Percentiles rank a stretch among this genome's conserved stretches.
Conservation (phyloP, 2,888 invertebrate species). For the Chorisops tibialis region DNA sequence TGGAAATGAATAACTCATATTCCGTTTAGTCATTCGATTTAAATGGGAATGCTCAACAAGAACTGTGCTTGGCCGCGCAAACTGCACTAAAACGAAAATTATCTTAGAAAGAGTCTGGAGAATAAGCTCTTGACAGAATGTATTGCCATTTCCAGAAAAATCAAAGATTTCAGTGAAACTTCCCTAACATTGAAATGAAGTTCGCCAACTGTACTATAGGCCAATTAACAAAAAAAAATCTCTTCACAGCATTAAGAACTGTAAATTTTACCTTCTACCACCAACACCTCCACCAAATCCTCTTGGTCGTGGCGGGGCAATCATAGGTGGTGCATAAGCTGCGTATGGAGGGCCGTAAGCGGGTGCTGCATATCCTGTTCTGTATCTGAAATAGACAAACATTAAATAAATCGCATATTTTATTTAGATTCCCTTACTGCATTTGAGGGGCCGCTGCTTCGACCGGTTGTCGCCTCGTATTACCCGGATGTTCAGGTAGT, state of each 20-base stretch:
- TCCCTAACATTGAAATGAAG: too few relatives aligned
- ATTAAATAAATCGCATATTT: not conserved
- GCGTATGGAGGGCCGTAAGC: conserved; percentile 53
- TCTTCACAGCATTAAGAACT: not conserved
- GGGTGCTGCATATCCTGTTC: conserved; percentile 45
- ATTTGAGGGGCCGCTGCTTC: conserved; percentile 24
- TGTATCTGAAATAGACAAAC: conserved; percentile 39
- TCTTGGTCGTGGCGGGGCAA: conserved; percentile 53
- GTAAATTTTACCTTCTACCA: conserved; percentile 38
- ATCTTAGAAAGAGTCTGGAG: too few relatives aligned
- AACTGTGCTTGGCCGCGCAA: too few relatives aligned
- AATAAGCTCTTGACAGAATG: too few relatives aligned
- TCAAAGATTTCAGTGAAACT: too few relatives aligned
- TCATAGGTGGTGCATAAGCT: conserved; percentile 55
- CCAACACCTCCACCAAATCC: conserved; percentile 50
- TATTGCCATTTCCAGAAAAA: too few relatives aligned
- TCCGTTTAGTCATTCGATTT: too few relatives aligned
- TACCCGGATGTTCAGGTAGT: conserved; percentile 77
- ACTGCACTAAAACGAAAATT: too few relatives aligned
- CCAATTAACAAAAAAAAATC: not conserved
- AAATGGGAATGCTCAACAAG: too few relatives aligned
- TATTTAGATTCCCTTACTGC: conserved; percentile 24
- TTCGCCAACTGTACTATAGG: too few relatives aligned
- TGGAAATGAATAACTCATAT: too few relatives aligned
- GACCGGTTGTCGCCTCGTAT: conserved; percentile 39